A percentile compares a stretch with the other conserved stretches of the same genome.
Conservation (phyloP, 2,797 vertebrate genomes). For the Ctenopoma kingsleyae region DNA sequence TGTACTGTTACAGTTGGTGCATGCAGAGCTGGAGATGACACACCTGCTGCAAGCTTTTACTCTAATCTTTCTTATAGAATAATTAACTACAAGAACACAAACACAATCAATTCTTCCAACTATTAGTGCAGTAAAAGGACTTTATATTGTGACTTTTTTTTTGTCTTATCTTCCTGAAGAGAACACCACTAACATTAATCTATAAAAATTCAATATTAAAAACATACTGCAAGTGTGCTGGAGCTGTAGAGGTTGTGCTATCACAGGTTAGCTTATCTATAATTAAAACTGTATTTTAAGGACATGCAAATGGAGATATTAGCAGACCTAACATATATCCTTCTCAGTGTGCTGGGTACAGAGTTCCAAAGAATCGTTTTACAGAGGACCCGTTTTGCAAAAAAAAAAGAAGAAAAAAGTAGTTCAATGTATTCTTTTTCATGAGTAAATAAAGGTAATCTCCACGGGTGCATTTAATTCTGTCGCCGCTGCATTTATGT, state of each 20-base stretch:
- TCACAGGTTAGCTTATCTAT: slow-evolving; percentile 80
- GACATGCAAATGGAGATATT: slow-evolving; percentile 80
- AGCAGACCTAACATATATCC: slow-evolving; percentile 77
- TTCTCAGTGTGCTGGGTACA: slow-evolving; percentile 62
- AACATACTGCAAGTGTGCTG: slow-evolving; percentile 52
- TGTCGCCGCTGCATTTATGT: slow-evolving; percentile 81
- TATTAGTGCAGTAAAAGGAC: slow-evolving; percentile 1
- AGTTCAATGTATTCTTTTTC: slow-evolving; percentile 71
- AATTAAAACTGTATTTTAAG: slow-evolving; percentile 83
- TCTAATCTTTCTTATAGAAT: slow-evolving; percentile 18
- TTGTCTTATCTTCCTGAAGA: slow-evolving; percentile 55
- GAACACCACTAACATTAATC: slow-evolving; percentile 57
- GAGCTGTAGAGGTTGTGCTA: slow-evolving; percentile 57
- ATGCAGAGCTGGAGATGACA: slow-evolving; percentile 33
- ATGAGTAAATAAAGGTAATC: slow-evolving; percentile 83
- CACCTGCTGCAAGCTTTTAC: slow-evolving; percentile 36
- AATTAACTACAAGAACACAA: neutral
- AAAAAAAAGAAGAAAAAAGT: slow-evolving; percentile 35
- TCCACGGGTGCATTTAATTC: slow-evolving; percentile 76
- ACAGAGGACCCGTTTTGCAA: slow-evolving; percentile 46
- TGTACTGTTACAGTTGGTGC: slow-evolving; percentile 17
- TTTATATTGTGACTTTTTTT: slow-evolving; percentile 41
- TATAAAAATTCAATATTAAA: slow-evolving; percentile 50
- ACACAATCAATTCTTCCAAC: neutral
- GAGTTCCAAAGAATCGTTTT: slow-evolving; percentile 76